Base-by-base conservation (phyloP, 2,113 vertebrate genomes). In the Phylloscopus whistleri region DNA sequence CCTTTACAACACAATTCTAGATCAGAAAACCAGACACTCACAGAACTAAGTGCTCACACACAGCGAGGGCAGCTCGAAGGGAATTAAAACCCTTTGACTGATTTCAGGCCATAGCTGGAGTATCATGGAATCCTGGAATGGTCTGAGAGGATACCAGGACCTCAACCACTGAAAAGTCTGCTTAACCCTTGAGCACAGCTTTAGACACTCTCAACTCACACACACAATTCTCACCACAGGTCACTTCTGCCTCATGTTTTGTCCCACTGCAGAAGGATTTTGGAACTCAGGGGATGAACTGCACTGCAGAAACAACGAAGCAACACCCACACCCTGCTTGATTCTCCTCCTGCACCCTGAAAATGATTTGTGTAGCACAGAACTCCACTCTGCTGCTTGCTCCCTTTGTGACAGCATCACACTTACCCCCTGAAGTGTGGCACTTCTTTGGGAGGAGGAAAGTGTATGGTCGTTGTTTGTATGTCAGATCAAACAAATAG, bases 401-500 rank as follows among this genome's bases (percentile, higher is more conserved):
- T 83, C 22, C 5, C 72, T 80, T 56, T 41, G 16, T 23, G 33
- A 30, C 16, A 75, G 93, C 58, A 44, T 37, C 74, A 24, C 43
- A 93, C 98, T 98, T 91, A 99, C 99, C 99, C 97, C 98, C 97
- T 84, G 98, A 98, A 79, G 98, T 85, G 62, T 99, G 99, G 97
- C 98, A 99, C 97, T 99, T 99, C 98, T 99, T 99, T 30, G 99
- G 99, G 96, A 99, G 98, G 87, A 99, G 98, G 59, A 99, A 99
- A 22, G 99, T 99, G 91, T 99, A 99, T 1, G 99, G 99, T 95
- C 98, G 98, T 95, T 99, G 99, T 95, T 99, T 99, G 87, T 99
- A 99, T 2, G 99, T 99, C 96, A 99, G 92, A 94, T 99, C 99
- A 97, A 99, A 99, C 96, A 99, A 97, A 97, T 99, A 99, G 63